phyloP scores from a whole-genome alignment of 2,888 invertebrate genomes.

The Sceliomorpha sp. region DNA sequence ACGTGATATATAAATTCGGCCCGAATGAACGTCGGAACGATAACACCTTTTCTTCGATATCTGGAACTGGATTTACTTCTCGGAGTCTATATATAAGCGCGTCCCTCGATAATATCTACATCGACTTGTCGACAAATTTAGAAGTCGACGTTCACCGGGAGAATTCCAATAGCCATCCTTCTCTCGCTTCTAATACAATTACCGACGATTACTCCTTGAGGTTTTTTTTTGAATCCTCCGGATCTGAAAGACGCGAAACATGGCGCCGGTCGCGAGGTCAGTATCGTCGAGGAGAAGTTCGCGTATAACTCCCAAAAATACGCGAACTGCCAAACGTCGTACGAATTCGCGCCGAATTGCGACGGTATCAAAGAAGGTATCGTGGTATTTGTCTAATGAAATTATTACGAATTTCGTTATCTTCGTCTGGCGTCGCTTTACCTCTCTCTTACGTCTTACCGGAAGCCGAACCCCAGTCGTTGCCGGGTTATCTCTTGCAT shows the following conservation, averaged over 20 bases:
- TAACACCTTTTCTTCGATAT: conserved; percentile 33
- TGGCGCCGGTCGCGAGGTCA: too few relatives aligned
- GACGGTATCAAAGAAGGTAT: conserved; percentile 51
- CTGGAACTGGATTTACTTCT: conserved; percentile 34
- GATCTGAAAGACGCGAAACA: too few relatives aligned
- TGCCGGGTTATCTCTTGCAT: conserved; percentile 52
- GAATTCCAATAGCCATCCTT: conserved; percentile 5
- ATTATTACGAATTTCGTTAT: conserved; percentile 43
- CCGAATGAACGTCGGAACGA: conserved; percentile 39
- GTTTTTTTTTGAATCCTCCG: too few relatives aligned
- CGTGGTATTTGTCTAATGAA: conserved; percentile 52
- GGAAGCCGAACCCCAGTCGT: conserved; percentile 8
- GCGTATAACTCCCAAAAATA: too few relatives aligned
- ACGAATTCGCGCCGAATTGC: conserved; percentile 48
- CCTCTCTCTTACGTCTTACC: conserved; percentile 24
- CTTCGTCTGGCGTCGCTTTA: conserved; percentile 29
- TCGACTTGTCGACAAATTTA: conserved; percentile 49
- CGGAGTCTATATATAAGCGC: conserved; percentile 24
- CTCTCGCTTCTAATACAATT: conserved; percentile 5
- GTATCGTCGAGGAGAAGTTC: too few relatives aligned
- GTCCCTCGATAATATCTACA: conserved; percentile 41
- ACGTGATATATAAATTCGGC: conserved; percentile 26
- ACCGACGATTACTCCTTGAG: background rate
- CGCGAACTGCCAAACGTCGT: conserved; percentile 36
- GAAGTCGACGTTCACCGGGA: conserved; percentile 22